Conservation (phyloP, 2,888 invertebrate genomes). For the Lasioglossum figueresi region DNA sequence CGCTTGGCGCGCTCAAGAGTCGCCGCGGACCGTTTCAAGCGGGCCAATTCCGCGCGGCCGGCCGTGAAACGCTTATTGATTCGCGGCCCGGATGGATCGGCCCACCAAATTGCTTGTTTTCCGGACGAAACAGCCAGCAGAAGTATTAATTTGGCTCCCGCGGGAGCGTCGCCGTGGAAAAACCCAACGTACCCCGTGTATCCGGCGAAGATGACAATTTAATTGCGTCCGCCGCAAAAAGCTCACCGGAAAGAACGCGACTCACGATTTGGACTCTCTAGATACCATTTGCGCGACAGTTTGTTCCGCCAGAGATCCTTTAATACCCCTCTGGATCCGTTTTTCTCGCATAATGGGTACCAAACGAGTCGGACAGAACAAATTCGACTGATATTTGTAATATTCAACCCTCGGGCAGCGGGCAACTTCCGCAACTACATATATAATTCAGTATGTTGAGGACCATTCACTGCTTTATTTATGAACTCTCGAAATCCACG, state of each 20-base stretch:
- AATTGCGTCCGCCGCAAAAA: conserved; percentile 35
- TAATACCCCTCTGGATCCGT: not conserved
- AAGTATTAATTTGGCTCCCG: conserved; percentile 39
- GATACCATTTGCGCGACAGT: not conserved
- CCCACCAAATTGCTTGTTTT: conserved; percentile 50
- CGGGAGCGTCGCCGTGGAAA: not conserved
- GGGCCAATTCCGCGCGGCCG: conserved; percentile 31
- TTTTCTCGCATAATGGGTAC: not conserved
- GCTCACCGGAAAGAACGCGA: not conserved
- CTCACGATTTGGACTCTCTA: not conserved
- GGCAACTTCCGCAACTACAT: no score
- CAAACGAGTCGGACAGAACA: not conserved
- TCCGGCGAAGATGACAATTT: conserved; percentile 45
- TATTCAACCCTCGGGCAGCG: no score
- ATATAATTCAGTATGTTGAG: no score
- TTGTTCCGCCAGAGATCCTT: not conserved
- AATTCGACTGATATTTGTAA: not conserved
- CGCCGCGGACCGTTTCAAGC: conserved; percentile 33
- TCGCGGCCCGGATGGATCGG: conserved; percentile 40
- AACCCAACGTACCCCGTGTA: not conserved
- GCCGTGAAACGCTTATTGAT: conserved; percentile 18
- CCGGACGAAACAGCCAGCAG: conserved; percentile 28
- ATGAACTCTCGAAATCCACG: not conserved
- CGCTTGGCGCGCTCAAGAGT: conserved; percentile 18
- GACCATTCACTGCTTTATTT: no score